These are phyloP conservation scores for Tromatobia lineatoria DNA, from an alignment of 2,888 invertebrate species.

Conservation along the genomic window DNA sequence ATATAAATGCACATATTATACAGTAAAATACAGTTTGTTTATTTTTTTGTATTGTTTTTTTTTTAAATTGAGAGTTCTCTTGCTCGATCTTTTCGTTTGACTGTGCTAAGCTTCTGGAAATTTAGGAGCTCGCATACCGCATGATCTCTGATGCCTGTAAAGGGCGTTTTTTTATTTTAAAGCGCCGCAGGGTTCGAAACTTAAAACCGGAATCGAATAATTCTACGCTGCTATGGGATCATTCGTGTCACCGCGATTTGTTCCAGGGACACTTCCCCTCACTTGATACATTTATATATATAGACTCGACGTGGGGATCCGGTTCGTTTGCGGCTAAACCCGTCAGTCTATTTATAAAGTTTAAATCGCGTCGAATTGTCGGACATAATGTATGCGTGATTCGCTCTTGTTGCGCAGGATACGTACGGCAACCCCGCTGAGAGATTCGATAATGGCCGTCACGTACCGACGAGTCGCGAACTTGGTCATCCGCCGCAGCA, in stretches of 20 bases:
- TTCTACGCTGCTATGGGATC: slow-evolving; percentile 5
- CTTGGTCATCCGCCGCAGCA: slow-evolving; percentile 34
- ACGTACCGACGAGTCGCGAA: slow-evolving; percentile 17
- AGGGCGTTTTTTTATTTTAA: slow-evolving; percentile 47
- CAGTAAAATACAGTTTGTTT: slow-evolving; percentile 80
- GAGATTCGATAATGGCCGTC: slow-evolving; percentile 37
- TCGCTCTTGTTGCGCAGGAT: slow-evolving; percentile 29
- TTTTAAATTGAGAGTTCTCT: slow-evolving; percentile 2
- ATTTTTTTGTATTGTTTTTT: slow-evolving; percentile 50
- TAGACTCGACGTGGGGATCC: slow-evolving; percentile 6
- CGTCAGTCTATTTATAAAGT: slow-evolving; percentile 49
- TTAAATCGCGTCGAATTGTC: slow-evolving; percentile 50
- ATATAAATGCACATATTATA: slow-evolving; percentile 85
- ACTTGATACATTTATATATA: not conserved
- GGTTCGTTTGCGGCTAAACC: slow-evolving; percentile 6
- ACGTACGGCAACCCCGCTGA: slow-evolving; percentile 1
- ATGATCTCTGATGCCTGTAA: slow-evolving; percentile 73
- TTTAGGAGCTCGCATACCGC: slow-evolving; percentile 77
- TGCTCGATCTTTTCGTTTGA: slow-evolving; percentile 50
- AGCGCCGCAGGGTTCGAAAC: not conserved
- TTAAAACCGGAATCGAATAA: slow-evolving; percentile 5
- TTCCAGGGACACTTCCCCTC: slow-evolving; percentile 26
- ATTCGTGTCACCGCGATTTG: slow-evolving; percentile 18
- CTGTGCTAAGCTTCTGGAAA: not conserved
- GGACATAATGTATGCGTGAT: slow-evolving; percentile 31